Conservation (phyloP, 2,797 vertebrate genomes). For the Cephalopachus bancanus region DNA sequence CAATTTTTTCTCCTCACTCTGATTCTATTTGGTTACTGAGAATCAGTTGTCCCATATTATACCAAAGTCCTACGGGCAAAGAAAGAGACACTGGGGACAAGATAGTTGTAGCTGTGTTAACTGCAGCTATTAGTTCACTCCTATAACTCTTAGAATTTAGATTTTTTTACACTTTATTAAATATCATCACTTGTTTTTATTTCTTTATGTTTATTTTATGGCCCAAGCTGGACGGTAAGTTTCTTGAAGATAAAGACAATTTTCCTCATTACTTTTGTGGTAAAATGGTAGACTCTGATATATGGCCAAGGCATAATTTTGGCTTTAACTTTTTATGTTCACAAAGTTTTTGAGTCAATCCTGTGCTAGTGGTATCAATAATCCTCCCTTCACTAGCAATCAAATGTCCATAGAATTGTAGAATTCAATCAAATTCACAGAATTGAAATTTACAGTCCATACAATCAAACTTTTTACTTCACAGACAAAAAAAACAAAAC, state of each 20-base stretch:
- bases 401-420: background rate
- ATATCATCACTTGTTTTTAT: constrained; percentile 8
- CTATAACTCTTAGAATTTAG: constrained; percentile 36
- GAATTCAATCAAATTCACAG: background rate
- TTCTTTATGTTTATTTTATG: constrained; percentile 4
- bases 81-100: background rate
- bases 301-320: background rate
- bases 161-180: background rate
- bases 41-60: background rate
- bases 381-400: background rate
- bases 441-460: constrained; percentile 44
- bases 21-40: constrained; percentile 41
- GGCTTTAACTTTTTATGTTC: constrained; percentile 37
- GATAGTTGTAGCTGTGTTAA: background rate
- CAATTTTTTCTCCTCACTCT: background rate
- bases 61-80: background rate
- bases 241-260: constrained; percentile 16
- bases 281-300: background rate
- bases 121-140: background rate
- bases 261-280: constrained; percentile 22
- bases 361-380: constrained; percentile 18
- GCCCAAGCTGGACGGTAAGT: background rate
- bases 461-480: constrained; percentile 64
- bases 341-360: constrained; percentile 37
- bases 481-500: background rate